A percentile compares a stretch with the other conserved stretches of the same genome.
Conservation (phyloP, 1,140 invertebrate genomes). For the Drosophila pseudoobscura region DNA sequence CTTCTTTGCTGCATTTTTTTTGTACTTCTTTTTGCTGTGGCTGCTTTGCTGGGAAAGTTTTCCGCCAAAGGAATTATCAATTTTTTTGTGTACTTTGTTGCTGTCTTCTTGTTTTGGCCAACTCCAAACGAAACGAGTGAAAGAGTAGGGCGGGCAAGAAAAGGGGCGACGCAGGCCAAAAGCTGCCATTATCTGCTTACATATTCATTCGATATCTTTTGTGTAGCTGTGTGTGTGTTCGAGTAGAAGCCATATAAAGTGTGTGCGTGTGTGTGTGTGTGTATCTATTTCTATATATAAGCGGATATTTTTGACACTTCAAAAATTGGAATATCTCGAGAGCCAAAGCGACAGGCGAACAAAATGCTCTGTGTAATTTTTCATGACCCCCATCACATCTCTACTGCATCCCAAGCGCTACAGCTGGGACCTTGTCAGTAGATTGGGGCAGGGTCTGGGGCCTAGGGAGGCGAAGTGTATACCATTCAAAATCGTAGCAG, state of each 20-base stretch:
- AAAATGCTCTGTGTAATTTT: slow-evolving; percentile 68
- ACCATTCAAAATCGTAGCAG: slow-evolving; percentile 65
- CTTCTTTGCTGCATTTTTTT: slow-evolving; percentile 14
- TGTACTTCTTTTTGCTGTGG: slow-evolving; percentile 6
- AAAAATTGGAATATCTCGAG: slow-evolving; percentile 76
- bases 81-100: slow-evolving; percentile 27
- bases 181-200: slow-evolving; percentile 73
- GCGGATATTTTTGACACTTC: slow-evolving; percentile 78
- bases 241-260: slow-evolving; percentile 23
- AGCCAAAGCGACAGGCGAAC: slow-evolving; percentile 56
- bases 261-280: slow-evolving; percentile 21
- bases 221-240: slow-evolving; percentile 22
- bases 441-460: slow-evolving; percentile 5
- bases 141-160: slow-evolving; percentile 12
- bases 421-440: slow-evolving; percentile 56
- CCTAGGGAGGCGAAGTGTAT: not conserved
- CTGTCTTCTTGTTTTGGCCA: slow-evolving; percentile 54
- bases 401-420: not conserved
- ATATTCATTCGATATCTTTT: slow-evolving; percentile 60
- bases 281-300: slow-evolving; percentile 51
- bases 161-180: slow-evolving; percentile 11
- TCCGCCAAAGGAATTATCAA: slow-evolving; percentile 49
- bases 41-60: slow-evolving; percentile 39
- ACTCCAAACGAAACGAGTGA: slow-evolving; percentile 32
- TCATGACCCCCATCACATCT: slow-evolving; percentile 42